Evolutionary conservation across 2,888 invertebrate genomes (phyloP), one percentile per base, ranked within the genome.

Genomic region (Muscina levida): DNA sequence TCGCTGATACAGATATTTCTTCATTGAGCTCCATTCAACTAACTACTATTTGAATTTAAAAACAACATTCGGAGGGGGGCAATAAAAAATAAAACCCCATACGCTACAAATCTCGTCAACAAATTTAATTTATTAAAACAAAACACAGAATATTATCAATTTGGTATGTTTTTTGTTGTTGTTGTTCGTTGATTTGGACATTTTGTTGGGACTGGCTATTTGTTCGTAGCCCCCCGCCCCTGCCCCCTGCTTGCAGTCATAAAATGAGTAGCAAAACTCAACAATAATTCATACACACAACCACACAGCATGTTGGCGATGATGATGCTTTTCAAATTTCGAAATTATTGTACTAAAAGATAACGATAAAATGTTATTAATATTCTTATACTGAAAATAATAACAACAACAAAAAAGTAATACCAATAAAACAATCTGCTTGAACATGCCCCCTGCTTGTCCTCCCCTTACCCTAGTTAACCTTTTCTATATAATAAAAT

Each of bases 71-170:
- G 19, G n/a, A n/a, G n/a, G n/a, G n/a, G 8, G 19, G 62, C 59
- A 57, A 48, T 24, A 67, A 59, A 56, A 65, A 53, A 15, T 5
- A 31, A 39, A 19, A n/a, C 26, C 19, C 37, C 39, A 39, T n/a
- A 22, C 22, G 42, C 31, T 74, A 82, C 56, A 83, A 80, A 68
- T 62, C 62, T 56, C 24, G 74, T 66, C 51, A 71, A 74, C 71
- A 79, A 82, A 72, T 77, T 57, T 70, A 48, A 82, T 73, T 79
- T 68, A 70, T 57, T 77, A 75, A 81, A 82, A 65, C 80, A 81
- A 77, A 79, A 81, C 71, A 82, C 67, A 82, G 83, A 83, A 75
- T 79, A 77, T 82, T 83, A 82, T 82, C 83, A 85, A 84, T 83
- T 81, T 82, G 46, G n/a, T n/a, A n/a, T n/a, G n/a, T n/a, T n/a